Evolutionary conservation across 2,113 vertebrate genomes (phyloP).

Genomic region (Amphilophus citrinellus): DNA sequence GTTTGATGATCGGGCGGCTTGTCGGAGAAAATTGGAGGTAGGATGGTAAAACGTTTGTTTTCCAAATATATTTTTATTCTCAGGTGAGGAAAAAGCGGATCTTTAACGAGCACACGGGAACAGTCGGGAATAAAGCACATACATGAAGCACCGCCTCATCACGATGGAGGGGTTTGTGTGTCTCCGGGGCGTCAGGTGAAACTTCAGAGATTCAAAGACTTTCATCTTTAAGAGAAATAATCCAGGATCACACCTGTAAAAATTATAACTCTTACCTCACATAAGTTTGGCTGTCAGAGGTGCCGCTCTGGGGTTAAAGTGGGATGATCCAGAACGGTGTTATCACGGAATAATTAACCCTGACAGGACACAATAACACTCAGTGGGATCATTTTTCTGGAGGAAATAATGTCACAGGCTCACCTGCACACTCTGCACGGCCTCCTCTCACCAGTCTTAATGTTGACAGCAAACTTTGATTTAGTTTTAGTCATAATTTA

Average conservation of each 20-base stretch:
- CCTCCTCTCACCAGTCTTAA: too few species aligned
- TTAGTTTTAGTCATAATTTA: too few species aligned
- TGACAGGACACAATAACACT: not conserved
- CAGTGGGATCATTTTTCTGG: fast-evolving
- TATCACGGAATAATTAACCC: not conserved
- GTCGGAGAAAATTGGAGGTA: not conserved
- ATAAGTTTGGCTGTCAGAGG: too few species aligned
- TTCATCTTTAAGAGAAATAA: too few species aligned
- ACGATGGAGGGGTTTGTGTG: not conserved
- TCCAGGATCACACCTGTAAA: too few species aligned
- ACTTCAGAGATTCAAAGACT: too few species aligned
- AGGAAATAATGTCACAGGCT: not conserved
- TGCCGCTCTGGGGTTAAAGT: not conserved
- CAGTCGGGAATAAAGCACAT: not conserved
- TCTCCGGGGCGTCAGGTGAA: not conserved
- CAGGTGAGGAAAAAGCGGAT: not conserved
- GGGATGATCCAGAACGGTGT: not conserved
- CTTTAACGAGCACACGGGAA: not conserved
- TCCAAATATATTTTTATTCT: not conserved
- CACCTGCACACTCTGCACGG: not conserved
- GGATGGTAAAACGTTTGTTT: not conserved
- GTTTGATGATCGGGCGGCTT: slow-evolving; percentile 36
- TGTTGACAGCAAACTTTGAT: too few species aligned
- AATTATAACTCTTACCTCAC: too few species aligned
- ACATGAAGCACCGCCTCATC: not conserved